Conservation (phyloP, 2,888 invertebrate genomes). For the Sphaerophoria rueppellii region DNA sequence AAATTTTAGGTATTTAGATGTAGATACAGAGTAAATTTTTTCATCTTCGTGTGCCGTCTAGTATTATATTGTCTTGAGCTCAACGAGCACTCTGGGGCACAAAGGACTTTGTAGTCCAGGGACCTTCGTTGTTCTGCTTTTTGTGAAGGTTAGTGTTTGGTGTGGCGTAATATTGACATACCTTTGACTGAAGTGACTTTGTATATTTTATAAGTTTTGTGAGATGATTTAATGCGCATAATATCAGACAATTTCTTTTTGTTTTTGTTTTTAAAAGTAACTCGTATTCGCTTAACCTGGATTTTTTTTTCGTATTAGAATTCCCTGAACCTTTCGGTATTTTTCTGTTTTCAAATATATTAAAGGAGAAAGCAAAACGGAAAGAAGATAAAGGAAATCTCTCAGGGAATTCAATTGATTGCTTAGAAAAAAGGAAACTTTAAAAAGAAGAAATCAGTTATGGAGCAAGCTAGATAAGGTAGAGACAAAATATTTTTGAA, state of each 20-base stretch:
- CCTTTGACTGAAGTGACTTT: slow-evolving; percentile 44
- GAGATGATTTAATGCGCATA: slow-evolving; percentile 68
- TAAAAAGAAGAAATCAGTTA: background rate
- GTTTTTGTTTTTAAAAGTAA: background rate
- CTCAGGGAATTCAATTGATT: background rate
- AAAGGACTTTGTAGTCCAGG: slow-evolving; percentile 53
- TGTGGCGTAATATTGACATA: slow-evolving; percentile 41
- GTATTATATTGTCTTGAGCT: background rate
- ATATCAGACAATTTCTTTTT: slow-evolving; percentile 55
- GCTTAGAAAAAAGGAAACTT: background rate
- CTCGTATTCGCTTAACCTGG: slow-evolving; percentile 61
- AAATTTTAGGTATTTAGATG: slow-evolving; percentile 49
- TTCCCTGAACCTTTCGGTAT: background rate
- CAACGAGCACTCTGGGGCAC: slow-evolving; percentile 26
- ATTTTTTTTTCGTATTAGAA: slow-evolving; percentile 24
- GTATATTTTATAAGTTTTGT: slow-evolving; percentile 56
- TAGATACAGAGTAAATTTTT: slow-evolving; percentile 60
- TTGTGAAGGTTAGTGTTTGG: slow-evolving; percentile 45
- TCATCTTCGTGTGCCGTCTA: background rate
- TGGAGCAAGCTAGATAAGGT: background rate
- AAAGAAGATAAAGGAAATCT: background rate
- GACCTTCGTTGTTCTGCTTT: slow-evolving; percentile 65
- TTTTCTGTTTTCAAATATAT: slow-evolving; percentile 9
- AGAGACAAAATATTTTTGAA: background rate
- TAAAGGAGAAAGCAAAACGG: background rate